Evolutionary conservation across 2,888 invertebrate genomes (phyloP), one percentile per base, ranked within the genome.

Genomic region (Eupeodes latifasciatus): DNA sequence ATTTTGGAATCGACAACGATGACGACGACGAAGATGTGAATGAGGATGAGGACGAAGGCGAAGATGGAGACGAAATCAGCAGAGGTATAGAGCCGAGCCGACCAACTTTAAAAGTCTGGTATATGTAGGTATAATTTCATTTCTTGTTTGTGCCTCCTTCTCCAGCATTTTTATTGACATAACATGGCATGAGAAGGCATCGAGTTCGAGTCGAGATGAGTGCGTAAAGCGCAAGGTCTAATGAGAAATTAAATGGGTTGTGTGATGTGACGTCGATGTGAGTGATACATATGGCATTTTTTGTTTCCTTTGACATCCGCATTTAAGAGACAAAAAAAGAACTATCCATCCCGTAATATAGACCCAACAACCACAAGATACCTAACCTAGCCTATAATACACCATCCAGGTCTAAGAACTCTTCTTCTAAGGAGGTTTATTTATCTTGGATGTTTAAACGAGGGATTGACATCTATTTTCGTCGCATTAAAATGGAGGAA

Each of bases 231-330:
- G 66, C 57, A 81, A 75, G 67, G 74, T 51, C 75, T 81, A 75
- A 81, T 81, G 81, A 81, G 74, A 67, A 75, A 81, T 81, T 81
- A 81, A 81, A 67, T 72, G 80, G 55, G 62, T 72, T 80, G 80
- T 80, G 79, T 27, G 71, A 57, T 57, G 57, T 59, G 72, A 59
- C 59, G 34, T 69, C 36, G 16, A 53, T 69, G 72, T 40, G 72
- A 72, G 64, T 67, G 74, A 36, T 75, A 51, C 59, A 67, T 51
- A 51, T 81, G 66, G 55, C 57, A 34, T 66, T 55, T 47, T 57
- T 57, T 57, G 64, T 62, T 62, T 71, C 49, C 78, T 44, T 62
- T 51, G 40, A 53, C 69, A 69, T 59, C 72, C 40, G 19, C 19
- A 55, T 44, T 36, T 16, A 69, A 16, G 14, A 66, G 27, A 27